Evolutionary conservation across 1,140 invertebrate genomes (phyloP), one percentile per base, ranked within the genome.

Genomic region (Procambarus virginalis): DNA sequence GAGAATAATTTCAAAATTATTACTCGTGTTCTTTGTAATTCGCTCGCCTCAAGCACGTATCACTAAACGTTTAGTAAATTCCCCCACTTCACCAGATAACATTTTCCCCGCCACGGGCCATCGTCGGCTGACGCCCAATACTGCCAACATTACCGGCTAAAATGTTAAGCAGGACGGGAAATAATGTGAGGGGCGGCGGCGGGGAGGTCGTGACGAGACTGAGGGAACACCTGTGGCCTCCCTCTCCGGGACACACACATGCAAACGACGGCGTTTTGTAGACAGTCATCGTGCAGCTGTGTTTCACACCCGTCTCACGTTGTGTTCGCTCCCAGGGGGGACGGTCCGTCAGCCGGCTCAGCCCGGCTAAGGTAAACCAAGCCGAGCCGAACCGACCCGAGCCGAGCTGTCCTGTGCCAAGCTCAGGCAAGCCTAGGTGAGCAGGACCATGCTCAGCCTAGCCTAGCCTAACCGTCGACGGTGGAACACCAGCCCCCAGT

Each of bases 261-360:
- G 80, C 48, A 64, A 82, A 82, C 68, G 60, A 82, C 68, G 34
- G 58, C 60, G 68, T 64, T 55, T 12, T 64, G 80, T 82, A 46
- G 68, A 82, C 58, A 82, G 80, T 82, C 68, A 82, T 82, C 80
- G 80, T 82, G 45, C 58, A 82, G 8, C 14, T 46, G 22, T 82
- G 48, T 55, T 82, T 82, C 60, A 14, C 80, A 82, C 60, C 80
- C 80, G 34, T 48, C 80, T 68, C 80, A 82, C 80, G 80, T 82
- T 51, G 80, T 55, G 4, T 2, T n/a, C 34, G 22, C 5, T 17
- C 80, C 58, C 80, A 34, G 34, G 20, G 46, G 80, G 60, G 58
- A 68, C n/a, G 12, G 58, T 34, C 34, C 34, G 1, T 34, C 34
- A 34, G 34, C 34, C 34, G 34, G 34, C 34, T 34, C 34, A 34